Conservation (phyloP, 2,113 vertebrate genomes). For the Myrmecophaga tridactyla region DNA sequence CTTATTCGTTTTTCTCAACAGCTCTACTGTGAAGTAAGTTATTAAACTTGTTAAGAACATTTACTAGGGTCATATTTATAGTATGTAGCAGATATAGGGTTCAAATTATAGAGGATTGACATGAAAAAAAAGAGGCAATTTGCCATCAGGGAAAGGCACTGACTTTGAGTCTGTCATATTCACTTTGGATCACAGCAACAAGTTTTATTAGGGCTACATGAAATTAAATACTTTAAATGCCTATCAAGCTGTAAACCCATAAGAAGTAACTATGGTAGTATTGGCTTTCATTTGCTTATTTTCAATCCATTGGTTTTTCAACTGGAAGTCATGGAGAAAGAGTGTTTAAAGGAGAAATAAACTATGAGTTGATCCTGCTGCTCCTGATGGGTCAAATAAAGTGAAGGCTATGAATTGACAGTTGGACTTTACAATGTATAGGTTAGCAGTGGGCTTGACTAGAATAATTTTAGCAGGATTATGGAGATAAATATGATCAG, state of each 20-base stretch:
- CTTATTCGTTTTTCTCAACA: not conserved
- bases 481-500: not conserved
- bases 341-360: not conserved
- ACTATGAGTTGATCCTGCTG: not conserved
- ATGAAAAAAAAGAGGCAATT: not conserved
- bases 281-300: not conserved
- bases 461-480: not conserved
- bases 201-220: not conserved
- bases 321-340: not conserved
- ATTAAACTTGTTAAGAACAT: not conserved
- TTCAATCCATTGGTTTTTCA: not conserved
- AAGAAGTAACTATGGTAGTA: not conserved
- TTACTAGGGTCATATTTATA: not conserved
- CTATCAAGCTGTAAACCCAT: not conserved
- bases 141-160: not conserved
- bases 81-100: not conserved
- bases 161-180: not conserved
- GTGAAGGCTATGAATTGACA: not conserved
- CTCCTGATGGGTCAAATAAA: not conserved
- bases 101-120: not conserved
- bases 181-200: not conserved
- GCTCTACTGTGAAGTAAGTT: not conserved
- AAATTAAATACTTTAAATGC: not conserved
- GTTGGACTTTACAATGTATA: not conserved
- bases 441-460: not conserved